phyloP scores from a whole-genome alignment of 2,888 invertebrate species.

The Frankliniella fusca region DNA sequence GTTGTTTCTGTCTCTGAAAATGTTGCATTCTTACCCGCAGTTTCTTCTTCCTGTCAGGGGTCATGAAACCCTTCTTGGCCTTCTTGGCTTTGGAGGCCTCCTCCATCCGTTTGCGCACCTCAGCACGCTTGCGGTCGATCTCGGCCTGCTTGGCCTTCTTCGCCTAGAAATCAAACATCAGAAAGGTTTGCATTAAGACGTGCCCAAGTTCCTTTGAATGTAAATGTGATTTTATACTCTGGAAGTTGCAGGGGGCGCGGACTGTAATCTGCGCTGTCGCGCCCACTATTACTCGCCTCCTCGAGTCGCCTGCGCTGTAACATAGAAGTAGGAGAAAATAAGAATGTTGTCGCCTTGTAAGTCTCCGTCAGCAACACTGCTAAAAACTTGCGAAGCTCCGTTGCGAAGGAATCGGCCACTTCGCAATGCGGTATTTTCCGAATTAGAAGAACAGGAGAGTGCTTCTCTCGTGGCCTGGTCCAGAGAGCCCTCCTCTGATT shows the following conservation, averaged over 20 bases:
- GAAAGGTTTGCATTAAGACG: no score
- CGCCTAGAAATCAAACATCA: slow-evolving; percentile 58
- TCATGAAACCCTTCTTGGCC: slow-evolving; percentile 99
- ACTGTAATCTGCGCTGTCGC: not conserved
- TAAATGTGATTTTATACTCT: no score
- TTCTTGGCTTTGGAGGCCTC: slow-evolving; percentile 98
- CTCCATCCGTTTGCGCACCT: slow-evolving; percentile 97
- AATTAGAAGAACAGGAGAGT: no score
- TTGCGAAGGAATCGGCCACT: no score
- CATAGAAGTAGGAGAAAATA: slow-evolving; percentile 49
- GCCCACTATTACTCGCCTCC: slow-evolving; percentile 60
- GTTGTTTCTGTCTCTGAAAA: not conserved
- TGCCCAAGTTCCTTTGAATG: no score
- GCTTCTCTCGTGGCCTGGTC: no score
- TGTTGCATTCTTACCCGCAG: slow-evolving; percentile 74
- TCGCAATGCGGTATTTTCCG: no score
- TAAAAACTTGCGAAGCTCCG: no score
- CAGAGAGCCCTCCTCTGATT: no score
- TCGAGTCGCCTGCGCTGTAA: slow-evolving; percentile 75
- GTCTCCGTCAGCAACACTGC: no score
- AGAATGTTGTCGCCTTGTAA: no score
- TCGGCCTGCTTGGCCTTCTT: slow-evolving; percentile 97
- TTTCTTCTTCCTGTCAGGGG: slow-evolving; percentile 99
- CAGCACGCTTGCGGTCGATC: slow-evolving; percentile 97
- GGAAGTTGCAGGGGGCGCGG: no score